Percentiles rank a stretch among this genome's conserved stretches.
Evolutionary conservation across 1,140 invertebrate species (phyloP).

Genomic region (Helicoverpa armigera): DNA sequence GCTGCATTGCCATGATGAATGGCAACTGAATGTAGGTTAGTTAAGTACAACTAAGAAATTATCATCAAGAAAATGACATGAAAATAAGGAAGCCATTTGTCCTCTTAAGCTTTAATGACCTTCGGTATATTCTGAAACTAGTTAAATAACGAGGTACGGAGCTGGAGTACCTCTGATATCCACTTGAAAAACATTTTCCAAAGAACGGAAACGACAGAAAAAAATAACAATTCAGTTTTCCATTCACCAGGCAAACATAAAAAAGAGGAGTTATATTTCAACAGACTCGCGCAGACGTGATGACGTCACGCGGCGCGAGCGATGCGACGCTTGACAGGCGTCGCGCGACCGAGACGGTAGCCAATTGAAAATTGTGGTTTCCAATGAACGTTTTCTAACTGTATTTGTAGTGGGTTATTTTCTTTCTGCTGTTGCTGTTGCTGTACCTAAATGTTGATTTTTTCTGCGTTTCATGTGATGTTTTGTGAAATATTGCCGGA

Average conservation of each 20-base stretch:
- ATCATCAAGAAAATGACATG: no score
- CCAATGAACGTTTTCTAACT: background rate
- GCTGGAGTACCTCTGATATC: no score
- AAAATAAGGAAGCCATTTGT: no score
- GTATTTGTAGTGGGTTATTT: background rate
- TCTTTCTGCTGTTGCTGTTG: background rate
- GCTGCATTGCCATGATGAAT: no score
- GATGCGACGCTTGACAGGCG: slow-evolving; percentile 18
- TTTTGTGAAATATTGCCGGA: no score
- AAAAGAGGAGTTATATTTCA: slow-evolving; percentile 26
- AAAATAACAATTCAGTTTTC: background rate
- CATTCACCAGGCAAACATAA: background rate
- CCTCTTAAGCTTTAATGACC: no score
- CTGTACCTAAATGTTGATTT: background rate
- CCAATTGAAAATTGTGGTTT: slow-evolving; percentile 48
- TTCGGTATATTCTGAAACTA: no score
- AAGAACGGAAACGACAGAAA: no score
- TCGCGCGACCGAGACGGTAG: background rate
- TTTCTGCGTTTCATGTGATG: background rate
- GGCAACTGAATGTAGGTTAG: no score
- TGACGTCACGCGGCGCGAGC: slow-evolving; percentile 22
- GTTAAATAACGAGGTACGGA: no score
- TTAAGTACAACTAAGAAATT: no score
- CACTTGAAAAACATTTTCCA: no score
- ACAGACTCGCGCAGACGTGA: slow-evolving; percentile 1